Conservation (phyloP, 2,888 invertebrate species). For the Myathropa florea region DNA sequence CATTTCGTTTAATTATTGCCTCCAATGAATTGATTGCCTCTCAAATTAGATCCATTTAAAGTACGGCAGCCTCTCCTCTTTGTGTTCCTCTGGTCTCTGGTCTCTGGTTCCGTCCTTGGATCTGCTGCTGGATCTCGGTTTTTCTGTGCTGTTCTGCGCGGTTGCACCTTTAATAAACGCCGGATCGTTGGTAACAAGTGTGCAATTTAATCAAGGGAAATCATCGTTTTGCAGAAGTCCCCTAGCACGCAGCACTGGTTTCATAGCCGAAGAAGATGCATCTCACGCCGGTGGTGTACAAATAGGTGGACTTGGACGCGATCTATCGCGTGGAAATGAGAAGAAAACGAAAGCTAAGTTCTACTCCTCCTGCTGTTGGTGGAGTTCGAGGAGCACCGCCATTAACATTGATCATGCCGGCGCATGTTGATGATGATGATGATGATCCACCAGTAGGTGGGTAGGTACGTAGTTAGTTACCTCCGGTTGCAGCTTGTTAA, state of each 20-base stretch:
- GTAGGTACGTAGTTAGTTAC: background rate
- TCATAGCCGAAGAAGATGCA: slow-evolving; percentile 55
- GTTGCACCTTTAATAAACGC: slow-evolving; percentile 53
- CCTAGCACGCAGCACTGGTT: slow-evolving; percentile 41
- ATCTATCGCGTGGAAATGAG: slow-evolving; percentile 42
- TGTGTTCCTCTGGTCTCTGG: background rate
- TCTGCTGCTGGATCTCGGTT: background rate
- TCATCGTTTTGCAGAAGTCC: slow-evolving; percentile 50
- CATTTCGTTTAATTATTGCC: slow-evolving; percentile 71
- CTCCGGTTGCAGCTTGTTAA: background rate
- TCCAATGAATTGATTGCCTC: slow-evolving; percentile 70
- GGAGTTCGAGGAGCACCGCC: too few relatives aligned
- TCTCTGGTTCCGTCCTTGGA: background rate
- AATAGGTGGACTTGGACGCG: slow-evolving; percentile 54
- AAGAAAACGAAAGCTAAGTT: slow-evolving; percentile 55
- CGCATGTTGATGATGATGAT: background rate
- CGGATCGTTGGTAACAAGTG: slow-evolving; percentile 46
- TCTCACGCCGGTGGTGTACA: slow-evolving; percentile 40
- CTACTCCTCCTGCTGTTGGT: too few relatives aligned
- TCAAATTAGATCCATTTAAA: slow-evolving; percentile 71
- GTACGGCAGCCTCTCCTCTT: slow-evolving; percentile 44
- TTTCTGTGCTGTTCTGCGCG: background rate
- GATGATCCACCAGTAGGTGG: background rate
- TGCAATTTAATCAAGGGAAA: slow-evolving; percentile 68
- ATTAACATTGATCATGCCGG: slow-evolving; percentile 66